These are phyloP conservation scores for Sebastes vulpes DNA, from an alignment of 2,797 vertebrate species.

Conservation along the genomic window DNA sequence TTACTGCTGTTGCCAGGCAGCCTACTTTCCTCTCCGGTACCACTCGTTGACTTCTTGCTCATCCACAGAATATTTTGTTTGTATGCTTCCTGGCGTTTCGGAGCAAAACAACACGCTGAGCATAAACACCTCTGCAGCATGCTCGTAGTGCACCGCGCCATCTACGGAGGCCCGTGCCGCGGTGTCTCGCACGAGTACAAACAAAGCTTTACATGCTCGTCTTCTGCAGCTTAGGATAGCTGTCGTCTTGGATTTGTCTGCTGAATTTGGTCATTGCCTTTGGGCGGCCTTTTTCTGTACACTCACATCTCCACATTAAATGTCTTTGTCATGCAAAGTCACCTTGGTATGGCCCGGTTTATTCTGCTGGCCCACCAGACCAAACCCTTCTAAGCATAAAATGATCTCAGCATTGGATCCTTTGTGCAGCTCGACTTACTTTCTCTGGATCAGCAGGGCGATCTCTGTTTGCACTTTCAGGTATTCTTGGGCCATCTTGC, in stretches of 20 bases:
- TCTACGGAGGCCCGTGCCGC: too few relatives aligned
- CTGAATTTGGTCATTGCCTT: neutral
- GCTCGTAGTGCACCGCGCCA: too few relatives aligned
- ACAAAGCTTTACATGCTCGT: neutral
- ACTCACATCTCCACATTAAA: neutral
- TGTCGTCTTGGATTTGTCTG: neutral
- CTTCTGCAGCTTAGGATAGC: neutral
- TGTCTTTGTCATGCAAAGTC: neutral
- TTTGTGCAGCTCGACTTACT: constrained; percentile 87
- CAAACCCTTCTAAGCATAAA: neutral
- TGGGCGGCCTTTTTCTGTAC: too few relatives aligned
- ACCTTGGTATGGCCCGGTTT: neutral
- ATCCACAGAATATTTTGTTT: too few relatives aligned
- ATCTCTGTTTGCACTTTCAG: constrained; percentile 99
- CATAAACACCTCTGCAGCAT: fast-evolving
- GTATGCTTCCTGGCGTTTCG: too few relatives aligned
- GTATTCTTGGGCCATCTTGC: constrained; percentile 99
- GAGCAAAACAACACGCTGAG: too few relatives aligned
- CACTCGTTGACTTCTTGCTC: too few relatives aligned
- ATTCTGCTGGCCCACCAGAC: neutral
- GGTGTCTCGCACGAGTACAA: too few relatives aligned
- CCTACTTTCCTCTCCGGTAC: too few relatives aligned
- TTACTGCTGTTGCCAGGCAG: too few relatives aligned
- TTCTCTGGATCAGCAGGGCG: constrained; percentile 96
- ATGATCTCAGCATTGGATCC: neutral